phyloP scores from a whole-genome alignment of 2,888 invertebrate species.

The Ophion ventricosus region DNA sequence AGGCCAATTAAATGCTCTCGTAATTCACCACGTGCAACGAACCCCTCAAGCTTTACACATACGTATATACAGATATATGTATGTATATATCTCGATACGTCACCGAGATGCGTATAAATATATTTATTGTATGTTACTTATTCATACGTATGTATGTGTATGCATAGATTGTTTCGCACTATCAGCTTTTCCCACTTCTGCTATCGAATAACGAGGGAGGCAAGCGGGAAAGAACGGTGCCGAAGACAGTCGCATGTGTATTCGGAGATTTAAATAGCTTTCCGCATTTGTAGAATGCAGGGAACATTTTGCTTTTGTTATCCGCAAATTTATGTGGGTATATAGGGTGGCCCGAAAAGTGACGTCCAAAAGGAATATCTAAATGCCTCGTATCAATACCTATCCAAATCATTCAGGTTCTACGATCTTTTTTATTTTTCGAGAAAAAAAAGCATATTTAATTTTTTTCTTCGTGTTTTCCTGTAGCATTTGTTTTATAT shows the following conservation, averaged over 20 bases:
- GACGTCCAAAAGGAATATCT: too few relatives aligned
- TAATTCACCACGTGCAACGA: slow-evolving; percentile 59
- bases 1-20: slow-evolving; percentile 60
- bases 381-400: too few relatives aligned
- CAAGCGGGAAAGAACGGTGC: background rate
- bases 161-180: slow-evolving; percentile 18
- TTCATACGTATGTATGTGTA: background rate
- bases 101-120: background rate
- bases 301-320: too few relatives aligned
- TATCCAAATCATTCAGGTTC: too few relatives aligned
- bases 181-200: slow-evolving; percentile 1
- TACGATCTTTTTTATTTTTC: too few relatives aligned
- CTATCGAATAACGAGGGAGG: slow-evolving; percentile 10
- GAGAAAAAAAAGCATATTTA: too few relatives aligned
- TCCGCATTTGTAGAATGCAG: slow-evolving; percentile 1
- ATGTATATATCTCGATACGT: background rate
- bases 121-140: background rate
- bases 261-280: background rate
- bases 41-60: slow-evolving; percentile 26
- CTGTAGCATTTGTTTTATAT: too few relatives aligned
- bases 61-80: background rate
- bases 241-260: background rate
- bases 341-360: background rate
- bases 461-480: too few relatives aligned
- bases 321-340: slow-evolving; percentile 32